Percentiles rank a stretch among this genome's conserved stretches.
Evolutionary conservation across 2,797 vertebrate species (phyloP).

Genomic region (Microctenopoma lineatum): DNA sequence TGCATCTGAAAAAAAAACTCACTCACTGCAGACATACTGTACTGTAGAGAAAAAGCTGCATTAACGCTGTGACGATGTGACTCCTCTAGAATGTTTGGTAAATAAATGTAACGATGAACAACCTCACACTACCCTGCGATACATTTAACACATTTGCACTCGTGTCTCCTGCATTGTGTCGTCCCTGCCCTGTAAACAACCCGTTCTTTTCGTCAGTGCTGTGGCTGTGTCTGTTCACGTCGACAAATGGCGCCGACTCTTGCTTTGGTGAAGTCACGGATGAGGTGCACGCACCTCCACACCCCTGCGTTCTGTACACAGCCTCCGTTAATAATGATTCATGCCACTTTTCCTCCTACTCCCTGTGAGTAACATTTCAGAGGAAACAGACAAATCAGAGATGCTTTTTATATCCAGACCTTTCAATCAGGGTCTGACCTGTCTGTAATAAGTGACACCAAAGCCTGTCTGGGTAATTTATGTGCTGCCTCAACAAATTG

Average conservation of each 20-base stretch:
- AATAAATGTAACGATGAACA: too few species aligned
- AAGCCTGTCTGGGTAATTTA: constrained; percentile 71
- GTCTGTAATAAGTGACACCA: constrained; percentile 76
- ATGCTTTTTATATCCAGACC: constrained; percentile 76
- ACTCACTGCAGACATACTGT: too few species aligned
- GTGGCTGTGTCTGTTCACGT: not conserved
- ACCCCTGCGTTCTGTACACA: constrained; percentile 3
- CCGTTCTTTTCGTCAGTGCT: not conserved
- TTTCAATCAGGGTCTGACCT: constrained; percentile 79
- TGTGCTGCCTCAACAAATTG: constrained; percentile 81
- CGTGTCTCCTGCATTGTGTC: not conserved
- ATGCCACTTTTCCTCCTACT: constrained; percentile 55
- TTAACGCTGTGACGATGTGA: not conserved
- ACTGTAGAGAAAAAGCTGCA: too few species aligned
- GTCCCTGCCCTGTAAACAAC: not conserved
- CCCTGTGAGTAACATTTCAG: constrained; percentile 51
- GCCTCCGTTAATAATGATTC: constrained; percentile 60
- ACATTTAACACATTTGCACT: too few species aligned
- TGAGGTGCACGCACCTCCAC: constrained; percentile 14
- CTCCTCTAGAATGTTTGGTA: not conserved
- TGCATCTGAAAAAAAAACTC: too few species aligned
- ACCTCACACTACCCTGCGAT: too few species aligned
- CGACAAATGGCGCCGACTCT: not conserved
- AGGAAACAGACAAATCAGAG: constrained; percentile 67
- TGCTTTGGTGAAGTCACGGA: not conserved